Evolutionary conservation across 2,113 vertebrate genomes (phyloP).

Genomic region (Mus spicilegus): DNA sequence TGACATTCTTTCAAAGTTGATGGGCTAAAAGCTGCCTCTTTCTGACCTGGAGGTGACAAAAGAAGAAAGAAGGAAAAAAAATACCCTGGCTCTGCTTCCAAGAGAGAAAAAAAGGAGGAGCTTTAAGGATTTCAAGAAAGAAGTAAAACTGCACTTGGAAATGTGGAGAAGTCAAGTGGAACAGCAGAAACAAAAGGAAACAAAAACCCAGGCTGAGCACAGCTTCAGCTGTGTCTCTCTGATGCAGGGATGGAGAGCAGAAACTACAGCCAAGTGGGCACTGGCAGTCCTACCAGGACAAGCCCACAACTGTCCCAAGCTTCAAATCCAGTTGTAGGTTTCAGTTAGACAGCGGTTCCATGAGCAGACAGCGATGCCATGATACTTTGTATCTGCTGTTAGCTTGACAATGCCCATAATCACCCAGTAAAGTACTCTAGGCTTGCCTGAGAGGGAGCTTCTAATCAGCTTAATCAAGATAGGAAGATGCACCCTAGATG

Average conservation of each 20-base stretch:
- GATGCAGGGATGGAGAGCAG: not conserved
- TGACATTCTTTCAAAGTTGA: not conserved
- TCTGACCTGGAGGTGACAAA: not conserved
- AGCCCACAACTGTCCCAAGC: not conserved
- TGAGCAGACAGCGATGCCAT: too few species aligned
- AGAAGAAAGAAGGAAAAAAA: not conserved
- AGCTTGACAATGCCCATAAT: not conserved
- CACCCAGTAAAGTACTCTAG: not conserved
- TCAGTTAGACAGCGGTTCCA: too few species aligned
- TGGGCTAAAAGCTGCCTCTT: not conserved
- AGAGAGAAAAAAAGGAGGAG: not conserved
- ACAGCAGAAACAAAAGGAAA: not conserved
- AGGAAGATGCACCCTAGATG: not conserved
- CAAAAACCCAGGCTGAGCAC: too few species aligned
- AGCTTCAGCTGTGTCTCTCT: not conserved
- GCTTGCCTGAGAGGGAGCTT: not conserved
- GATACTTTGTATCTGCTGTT: not conserved
- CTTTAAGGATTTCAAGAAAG: not conserved
- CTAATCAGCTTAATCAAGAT: not conserved
- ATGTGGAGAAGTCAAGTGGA: not conserved
- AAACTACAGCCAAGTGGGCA: not conserved
- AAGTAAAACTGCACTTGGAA: not conserved
- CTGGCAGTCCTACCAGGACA: not conserved
- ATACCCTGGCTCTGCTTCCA: not conserved
- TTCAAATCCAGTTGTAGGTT: not conserved